phyloP scores from a whole-genome alignment of 2,113 vertebrate species.

The Morone chrysops region DNA sequence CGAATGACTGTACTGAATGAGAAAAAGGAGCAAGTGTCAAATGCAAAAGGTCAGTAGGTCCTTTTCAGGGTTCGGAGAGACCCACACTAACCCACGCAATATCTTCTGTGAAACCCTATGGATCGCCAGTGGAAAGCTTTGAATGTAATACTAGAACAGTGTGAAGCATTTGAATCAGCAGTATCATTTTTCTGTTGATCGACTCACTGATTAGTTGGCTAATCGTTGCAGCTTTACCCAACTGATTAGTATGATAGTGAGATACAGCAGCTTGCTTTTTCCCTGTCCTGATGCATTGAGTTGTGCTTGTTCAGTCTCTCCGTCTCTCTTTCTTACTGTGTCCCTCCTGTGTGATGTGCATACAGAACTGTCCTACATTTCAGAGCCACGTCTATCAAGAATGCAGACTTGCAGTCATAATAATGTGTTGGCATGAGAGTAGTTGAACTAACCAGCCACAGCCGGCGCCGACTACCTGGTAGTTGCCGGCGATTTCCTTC shows the following conservation, averaged over 20 bases:
- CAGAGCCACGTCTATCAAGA: neutral
- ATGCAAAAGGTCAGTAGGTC: too few species aligned
- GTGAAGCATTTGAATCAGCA: neutral
- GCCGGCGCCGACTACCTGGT: neutral
- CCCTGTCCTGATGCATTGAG: too few species aligned
- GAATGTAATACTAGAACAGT: neutral
- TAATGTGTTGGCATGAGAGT: neutral
- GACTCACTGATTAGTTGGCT: too few species aligned
- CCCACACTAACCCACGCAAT: too few species aligned
- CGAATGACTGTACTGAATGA: neutral
- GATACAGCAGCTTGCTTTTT: neutral
- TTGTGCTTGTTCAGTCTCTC: neutral
- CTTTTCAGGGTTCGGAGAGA: too few species aligned
- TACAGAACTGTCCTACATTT: neutral
- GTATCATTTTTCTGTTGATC: neutral
- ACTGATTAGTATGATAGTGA: neutral
- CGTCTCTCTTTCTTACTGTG: neutral
- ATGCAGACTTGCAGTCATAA: neutral
- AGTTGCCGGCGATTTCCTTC: neutral
- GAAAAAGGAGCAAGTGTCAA: too few species aligned
- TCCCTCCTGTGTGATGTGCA: neutral
- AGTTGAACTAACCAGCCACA: neutral
- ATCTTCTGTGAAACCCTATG: too few species aligned
- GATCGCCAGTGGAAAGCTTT: too few species aligned
- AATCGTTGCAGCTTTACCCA: too few species aligned